phyloP scores from a whole-genome alignment of 1,140 invertebrate species.

The Tetragnatha versicolor region DNA sequence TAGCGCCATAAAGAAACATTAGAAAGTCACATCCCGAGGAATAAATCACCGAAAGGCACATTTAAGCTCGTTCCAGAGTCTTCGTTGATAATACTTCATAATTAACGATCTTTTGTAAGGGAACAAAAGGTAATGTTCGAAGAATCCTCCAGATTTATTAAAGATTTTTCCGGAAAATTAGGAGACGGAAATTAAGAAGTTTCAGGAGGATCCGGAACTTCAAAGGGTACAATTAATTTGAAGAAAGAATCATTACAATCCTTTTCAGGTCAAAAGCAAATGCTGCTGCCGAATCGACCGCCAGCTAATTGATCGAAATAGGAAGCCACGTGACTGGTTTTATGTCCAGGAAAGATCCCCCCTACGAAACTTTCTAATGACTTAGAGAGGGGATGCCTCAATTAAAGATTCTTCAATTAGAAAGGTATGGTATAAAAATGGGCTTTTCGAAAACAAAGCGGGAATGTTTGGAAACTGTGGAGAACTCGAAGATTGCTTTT shows the following conservation, averaged over 20 bases:
- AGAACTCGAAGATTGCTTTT: too few species aligned
- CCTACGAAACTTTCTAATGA: too few species aligned
- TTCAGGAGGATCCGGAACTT: constrained; percentile 16
- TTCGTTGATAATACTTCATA: constrained; percentile 17
- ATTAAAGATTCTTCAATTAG: too few species aligned
- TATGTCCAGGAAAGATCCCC: too few species aligned
- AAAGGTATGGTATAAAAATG: too few species aligned
- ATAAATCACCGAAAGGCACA: constrained; percentile 27
- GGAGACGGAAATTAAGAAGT: constrained; percentile 33
- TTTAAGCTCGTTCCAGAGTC: constrained; percentile 19
- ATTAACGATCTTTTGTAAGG: constrained; percentile 23
- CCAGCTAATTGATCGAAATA: not conserved
- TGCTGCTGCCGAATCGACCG: constrained; percentile 23
- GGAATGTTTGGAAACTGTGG: too few species aligned
- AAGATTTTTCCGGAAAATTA: constrained; percentile 34
- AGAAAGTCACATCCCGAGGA: constrained; percentile 14
- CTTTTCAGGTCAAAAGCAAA: constrained; percentile 30
- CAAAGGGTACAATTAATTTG: constrained; percentile 34
- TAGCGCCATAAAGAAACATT: constrained; percentile 24
- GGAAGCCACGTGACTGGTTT: not conserved
- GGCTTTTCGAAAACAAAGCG: too few species aligned
- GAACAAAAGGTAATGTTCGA: constrained; percentile 33
- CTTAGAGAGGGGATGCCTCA: too few species aligned
- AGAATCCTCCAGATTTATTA: constrained; percentile 18
- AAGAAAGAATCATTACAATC: constrained; percentile 31